A percentile compares a stretch with the other conserved stretches of the same genome.
These are phyloP conservation scores for Sinopyrophorus schimmeli DNA, from an alignment of 2,888 invertebrate genomes.

Conservation along the genomic window DNA sequence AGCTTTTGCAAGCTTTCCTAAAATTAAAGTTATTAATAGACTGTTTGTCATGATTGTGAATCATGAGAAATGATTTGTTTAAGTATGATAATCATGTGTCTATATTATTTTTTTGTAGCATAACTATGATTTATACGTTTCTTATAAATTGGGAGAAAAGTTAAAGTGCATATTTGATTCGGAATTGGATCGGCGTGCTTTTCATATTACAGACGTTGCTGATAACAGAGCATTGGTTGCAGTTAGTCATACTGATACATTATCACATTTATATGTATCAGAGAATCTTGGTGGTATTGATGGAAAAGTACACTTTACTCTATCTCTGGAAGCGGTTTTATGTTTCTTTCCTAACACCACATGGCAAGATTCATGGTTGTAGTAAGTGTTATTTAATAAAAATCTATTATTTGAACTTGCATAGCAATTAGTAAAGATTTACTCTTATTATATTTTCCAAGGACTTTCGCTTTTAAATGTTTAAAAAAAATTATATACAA, in stretches of 20 bases:
- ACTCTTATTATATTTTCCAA: too few relatives aligned
- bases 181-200: conserved; percentile 66
- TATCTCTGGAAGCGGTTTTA: conserved; percentile 79
- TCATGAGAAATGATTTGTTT: too few relatives aligned
- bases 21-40: too few relatives aligned
- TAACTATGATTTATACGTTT: conserved; percentile 72
- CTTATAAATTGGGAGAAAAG: conserved; percentile 73
- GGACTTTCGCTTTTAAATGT: neutral
- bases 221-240: conserved; percentile 80
- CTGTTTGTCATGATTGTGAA: too few relatives aligned
- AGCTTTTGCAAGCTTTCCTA: too few relatives aligned
- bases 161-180: conserved; percentile 76
- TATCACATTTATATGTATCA: conserved; percentile 81
- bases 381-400: conserved; percentile 63
- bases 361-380: conserved; percentile 81
- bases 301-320: conserved; percentile 68
- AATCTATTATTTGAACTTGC: too few relatives aligned
- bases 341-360: conserved; percentile 83
- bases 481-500: neutral
- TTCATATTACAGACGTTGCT: conserved; percentile 83
- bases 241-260: conserved; percentile 73
- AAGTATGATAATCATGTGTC: too few relatives aligned
- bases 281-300: conserved; percentile 61
- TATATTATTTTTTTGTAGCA: conserved; percentile 41
- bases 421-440: too few relatives aligned